These are phyloP conservation scores for Sebastes reedi DNA, from an alignment of 2,797 vertebrate genomes.

Conservation along the genomic window DNA sequence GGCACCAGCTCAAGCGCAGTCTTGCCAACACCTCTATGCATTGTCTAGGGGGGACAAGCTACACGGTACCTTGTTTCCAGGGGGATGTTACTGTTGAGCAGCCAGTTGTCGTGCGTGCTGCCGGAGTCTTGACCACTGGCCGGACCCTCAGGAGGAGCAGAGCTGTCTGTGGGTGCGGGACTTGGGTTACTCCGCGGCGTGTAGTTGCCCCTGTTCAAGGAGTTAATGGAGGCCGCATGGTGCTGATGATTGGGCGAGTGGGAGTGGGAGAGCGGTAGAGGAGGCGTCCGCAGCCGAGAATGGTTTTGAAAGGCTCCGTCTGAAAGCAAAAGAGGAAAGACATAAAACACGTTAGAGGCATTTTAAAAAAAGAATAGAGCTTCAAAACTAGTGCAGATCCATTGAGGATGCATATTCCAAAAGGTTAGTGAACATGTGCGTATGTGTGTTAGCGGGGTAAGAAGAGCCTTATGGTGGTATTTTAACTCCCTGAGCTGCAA, in stretches of 20 bases:
- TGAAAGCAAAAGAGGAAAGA: conserved; percentile 42
- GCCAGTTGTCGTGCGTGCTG: conserved; percentile 96
- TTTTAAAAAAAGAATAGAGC: conserved; percentile 2
- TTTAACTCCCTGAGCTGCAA: conserved; percentile 6
- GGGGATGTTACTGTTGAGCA: conserved; percentile 99
- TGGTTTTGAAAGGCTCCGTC: conserved; percentile 91
- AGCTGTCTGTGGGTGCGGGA: conserved; percentile 94
- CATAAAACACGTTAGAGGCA: background rate
- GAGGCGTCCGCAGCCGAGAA: conserved; percentile 92
- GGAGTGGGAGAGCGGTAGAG: conserved; percentile 91
- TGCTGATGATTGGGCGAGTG: conserved; percentile 93
- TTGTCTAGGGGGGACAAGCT: background rate
- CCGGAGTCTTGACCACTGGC: conserved; percentile 86
- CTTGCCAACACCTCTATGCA: conserved; percentile 17
- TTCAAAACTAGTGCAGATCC: conserved; percentile 1
- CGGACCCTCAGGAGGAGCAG: conserved; percentile 90
- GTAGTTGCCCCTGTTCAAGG: conserved; percentile 94
- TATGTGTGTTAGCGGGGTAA: background rate
- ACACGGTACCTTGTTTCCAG: conserved; percentile 94
- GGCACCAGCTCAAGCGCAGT: conserved; percentile 31
- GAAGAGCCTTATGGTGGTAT: conserved; percentile 16
- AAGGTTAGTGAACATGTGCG: conserved; percentile 6
- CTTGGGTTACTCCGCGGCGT: conserved; percentile 96
- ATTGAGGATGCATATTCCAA: background rate
- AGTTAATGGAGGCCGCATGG: conserved; percentile 93